A percentile compares a stretch with the other conserved stretches of the same genome.
Conservation (phyloP, 2,797 vertebrate genomes). For the Botia almorhae region DNA sequence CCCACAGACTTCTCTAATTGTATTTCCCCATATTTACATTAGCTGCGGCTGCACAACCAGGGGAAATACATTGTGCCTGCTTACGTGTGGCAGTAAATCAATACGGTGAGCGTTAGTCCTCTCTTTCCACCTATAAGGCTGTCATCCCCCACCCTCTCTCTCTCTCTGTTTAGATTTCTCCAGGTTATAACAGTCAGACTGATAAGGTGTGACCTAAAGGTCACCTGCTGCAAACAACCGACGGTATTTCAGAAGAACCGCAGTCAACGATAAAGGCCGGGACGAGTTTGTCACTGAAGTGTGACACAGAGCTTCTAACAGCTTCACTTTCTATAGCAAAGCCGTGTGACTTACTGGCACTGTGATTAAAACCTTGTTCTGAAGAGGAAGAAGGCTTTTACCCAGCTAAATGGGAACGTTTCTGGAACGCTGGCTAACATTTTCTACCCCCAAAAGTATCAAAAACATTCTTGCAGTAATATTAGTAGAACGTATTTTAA, state of each 20-base stretch:
- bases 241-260: constrained; percentile 2
- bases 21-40: constrained; percentile 49
- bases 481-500: no score
- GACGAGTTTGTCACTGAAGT: background rate
- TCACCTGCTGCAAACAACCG: constrained; percentile 18
- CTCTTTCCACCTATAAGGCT: constrained; percentile 20
- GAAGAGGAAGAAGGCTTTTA: background rate
- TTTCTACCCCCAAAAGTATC: no score
- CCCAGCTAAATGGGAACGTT: no score
- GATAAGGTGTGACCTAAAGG: constrained; percentile 34
- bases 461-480: no score
- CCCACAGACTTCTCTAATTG: constrained; percentile 41
- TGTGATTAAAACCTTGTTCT: background rate
- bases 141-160: constrained; percentile 23
- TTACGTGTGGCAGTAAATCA: constrained; percentile 48
- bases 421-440: no score
- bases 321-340: constrained; percentile 18
- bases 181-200: constrained; percentile 16
- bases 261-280: background rate
- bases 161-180: constrained; percentile 23
- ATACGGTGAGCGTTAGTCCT: constrained; percentile 38
- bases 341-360: background rate
- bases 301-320: background rate
- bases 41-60: constrained; percentile 26
- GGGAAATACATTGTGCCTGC: constrained; percentile 42